Base-by-base conservation (phyloP, 2,888 invertebrate genomes). In the Lepetodrilus schrolli region DNA sequence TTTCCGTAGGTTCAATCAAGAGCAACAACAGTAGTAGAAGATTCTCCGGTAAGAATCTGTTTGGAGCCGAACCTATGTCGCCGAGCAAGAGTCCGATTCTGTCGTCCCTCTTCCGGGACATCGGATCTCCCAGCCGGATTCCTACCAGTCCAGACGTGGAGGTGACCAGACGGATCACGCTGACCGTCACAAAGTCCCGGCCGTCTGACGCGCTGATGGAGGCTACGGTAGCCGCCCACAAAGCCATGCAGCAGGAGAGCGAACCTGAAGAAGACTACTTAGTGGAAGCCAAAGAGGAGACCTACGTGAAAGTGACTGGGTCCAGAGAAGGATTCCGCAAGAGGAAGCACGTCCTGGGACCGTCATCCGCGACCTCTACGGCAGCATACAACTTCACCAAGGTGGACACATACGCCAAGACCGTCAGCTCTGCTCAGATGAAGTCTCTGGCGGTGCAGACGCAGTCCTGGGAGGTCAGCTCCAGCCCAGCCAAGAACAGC, bases 181-280 rank as follows among this genome's bases (percentile, higher is more conserved):
- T 82, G 51, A 85, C 86, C 5, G 81, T 84, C 7, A 83, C 82
- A 10, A 85, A 85, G 51, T 78, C 82, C 17, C 74, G 79, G 34
- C 82, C 84, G 21, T 83, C 84, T 17, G 83, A 84, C 74, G 84
- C 83, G 20, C 80, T 86, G 7, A 66, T 82, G 1, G 74, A 79
- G 21, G 76, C 77, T 66, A 48, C 48, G 4, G 26, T 47, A 13
- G 51, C 49, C 65, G 34, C 48, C 43, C 69, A 26, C 47, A 50
- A 37, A 48, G 26, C 13, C n/a, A 69, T 30, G 0, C 2, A 30
- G 5, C 2, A 30, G 5, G 26, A 47, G 8, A n/a, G n/a, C 13
- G 26, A 43, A n/a, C 26, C n/a, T 21, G 26, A n/a, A 2, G 47
- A 21, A 37, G 13, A 43, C 4, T 38, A n/a, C 38, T 20, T 37